Percentiles rank a stretch among this genome's conserved stretches.
These are phyloP conservation scores for Cyclargus thomasi DNA, from an alignment of 1,140 invertebrate species.

Conservation along the genomic window DNA sequence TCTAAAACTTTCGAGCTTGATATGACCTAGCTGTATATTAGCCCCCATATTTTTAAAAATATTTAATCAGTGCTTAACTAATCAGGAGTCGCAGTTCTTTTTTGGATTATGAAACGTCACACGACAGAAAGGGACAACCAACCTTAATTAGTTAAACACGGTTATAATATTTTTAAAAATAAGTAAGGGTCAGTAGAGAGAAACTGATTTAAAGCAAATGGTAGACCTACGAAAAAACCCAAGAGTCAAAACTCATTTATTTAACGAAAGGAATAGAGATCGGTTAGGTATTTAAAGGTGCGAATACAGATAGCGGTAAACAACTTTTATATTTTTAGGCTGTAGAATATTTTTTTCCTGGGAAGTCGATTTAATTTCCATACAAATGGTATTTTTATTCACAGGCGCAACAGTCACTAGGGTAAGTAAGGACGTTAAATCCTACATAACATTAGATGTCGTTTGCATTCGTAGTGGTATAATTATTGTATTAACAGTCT, in stretches of 20 bases:
- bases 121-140: no score
- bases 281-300: neutral
- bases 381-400: slow-evolving; percentile 1
- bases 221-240: no score
- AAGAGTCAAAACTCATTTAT: no score
- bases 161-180: no score
- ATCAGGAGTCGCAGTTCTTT: no score
- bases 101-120: no score
- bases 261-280: no score
- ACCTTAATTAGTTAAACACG: no score
- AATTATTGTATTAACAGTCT: neutral
- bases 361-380: neutral
- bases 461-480: neutral
- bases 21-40: neutral
- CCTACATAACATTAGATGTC: neutral
- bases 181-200: no score
- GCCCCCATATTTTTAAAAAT: no score
- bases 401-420: neutral
- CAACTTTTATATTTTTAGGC: neutral
- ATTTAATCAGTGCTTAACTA: no score
- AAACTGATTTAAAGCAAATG: no score
- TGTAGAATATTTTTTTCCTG: neutral
- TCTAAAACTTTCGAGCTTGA: neutral
- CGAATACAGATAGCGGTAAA: neutral
- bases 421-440: neutral